Conservation (phyloP, 2,113 vertebrate genomes). For the Cyanoramphus novaezelandiae region DNA sequence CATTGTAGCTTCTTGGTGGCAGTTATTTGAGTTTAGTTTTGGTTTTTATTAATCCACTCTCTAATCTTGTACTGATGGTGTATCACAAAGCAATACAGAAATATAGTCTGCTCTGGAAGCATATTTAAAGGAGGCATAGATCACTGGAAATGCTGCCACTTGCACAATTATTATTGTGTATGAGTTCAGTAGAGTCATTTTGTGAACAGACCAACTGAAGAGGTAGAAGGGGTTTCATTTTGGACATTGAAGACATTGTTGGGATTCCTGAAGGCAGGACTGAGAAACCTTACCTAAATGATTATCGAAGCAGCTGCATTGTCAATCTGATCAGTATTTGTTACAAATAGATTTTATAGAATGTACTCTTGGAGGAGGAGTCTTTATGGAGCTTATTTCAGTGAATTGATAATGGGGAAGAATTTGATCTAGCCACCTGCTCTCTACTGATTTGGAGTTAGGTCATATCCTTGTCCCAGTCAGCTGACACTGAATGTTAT, state of each 20-base stretch:
- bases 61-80: neutral
- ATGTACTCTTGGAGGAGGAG: neutral
- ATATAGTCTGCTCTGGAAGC: neutral
- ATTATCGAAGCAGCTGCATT: neutral
- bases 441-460: slow-evolving; percentile 23
- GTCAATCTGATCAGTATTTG: neutral
- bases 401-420: slow-evolving; percentile 12
- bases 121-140: neutral
- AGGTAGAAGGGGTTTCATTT: neutral
- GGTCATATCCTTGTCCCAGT: slow-evolving; percentile 37
- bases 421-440: slow-evolving; percentile 37
- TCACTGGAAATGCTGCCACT: neutral
- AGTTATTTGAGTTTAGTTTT: neutral
- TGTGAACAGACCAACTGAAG: neutral
- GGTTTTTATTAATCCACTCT: neutral
- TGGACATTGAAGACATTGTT: neutral
- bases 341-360: neutral
- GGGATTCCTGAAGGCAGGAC: neutral
- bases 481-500: slow-evolving; percentile 46
- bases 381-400: slow-evolving; percentile 21
- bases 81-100: neutral
- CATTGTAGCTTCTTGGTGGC: neutral
- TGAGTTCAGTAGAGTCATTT: neutral
- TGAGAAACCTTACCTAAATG: neutral
- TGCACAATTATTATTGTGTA: neutral